Conservation (phyloP, 1,140 invertebrate genomes). For the Kradibia gibbosae region DNA sequence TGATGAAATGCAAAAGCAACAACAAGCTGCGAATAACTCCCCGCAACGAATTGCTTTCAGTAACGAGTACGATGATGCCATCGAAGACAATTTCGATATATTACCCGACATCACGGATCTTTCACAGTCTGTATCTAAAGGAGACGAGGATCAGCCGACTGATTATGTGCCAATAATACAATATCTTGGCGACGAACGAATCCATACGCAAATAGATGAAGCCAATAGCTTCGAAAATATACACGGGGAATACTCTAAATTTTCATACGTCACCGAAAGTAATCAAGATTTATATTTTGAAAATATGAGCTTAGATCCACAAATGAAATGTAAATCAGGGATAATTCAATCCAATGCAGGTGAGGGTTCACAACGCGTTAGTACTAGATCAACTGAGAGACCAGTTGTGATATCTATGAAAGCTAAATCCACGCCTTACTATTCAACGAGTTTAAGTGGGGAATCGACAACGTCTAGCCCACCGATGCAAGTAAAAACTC, state of each 20-base stretch:
- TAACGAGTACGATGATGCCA: constrained; percentile 65
- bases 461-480: constrained; percentile 71
- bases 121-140: constrained; percentile 65
- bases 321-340: constrained; percentile 55
- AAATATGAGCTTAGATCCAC: constrained; percentile 54
- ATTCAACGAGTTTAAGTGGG: constrained; percentile 70
- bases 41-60: constrained; percentile 62
- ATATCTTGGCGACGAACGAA: constrained; percentile 63
- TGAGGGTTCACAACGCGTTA: constrained; percentile 55
- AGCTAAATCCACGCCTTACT: constrained; percentile 69
- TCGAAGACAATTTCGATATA: constrained; percentile 60
- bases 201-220: constrained; percentile 63
- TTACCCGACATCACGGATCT: constrained; percentile 59
- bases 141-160: constrained; percentile 68
- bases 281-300: constrained; percentile 67
- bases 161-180: constrained; percentile 70
- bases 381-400: constrained; percentile 67
- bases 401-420: constrained; percentile 66
- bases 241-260: constrained; percentile 66
- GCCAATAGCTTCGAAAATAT: constrained; percentile 68
- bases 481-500: constrained; percentile 67
- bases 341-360: constrained; percentile 61
- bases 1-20: constrained; percentile 55
- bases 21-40: constrained; percentile 57
- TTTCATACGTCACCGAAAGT: constrained; percentile 58